Conservation (phyloP, 2,888 invertebrate species). For the Micropterix aruncella region DNA sequence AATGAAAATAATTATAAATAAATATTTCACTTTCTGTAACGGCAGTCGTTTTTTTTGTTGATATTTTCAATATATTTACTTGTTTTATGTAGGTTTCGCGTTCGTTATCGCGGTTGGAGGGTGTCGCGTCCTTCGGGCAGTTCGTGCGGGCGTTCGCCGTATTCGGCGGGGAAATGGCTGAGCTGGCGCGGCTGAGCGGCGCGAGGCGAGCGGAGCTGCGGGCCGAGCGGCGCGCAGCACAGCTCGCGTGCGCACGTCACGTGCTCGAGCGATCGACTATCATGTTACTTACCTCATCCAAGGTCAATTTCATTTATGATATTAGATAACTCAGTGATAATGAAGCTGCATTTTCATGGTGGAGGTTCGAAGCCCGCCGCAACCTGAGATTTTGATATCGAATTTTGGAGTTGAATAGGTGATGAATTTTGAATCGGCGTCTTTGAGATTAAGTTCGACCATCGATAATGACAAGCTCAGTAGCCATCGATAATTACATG, state of each 20-base stretch:
- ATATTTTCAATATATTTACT: too few species aligned
- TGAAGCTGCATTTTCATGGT: slow-evolving; percentile 10
- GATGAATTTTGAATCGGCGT: too few species aligned
- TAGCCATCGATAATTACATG: too few species aligned
- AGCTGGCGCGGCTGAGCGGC: slow-evolving; percentile 86
- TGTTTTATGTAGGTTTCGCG: slow-evolving; percentile 61
- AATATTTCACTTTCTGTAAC: too few species aligned
- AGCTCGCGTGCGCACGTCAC: slow-evolving; percentile 92
- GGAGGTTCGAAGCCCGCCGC: too few species aligned
- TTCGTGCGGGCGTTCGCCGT: slow-evolving; percentile 98
- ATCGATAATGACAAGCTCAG: too few species aligned
- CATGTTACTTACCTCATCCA: slow-evolving; percentile 93
- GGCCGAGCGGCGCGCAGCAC: slow-evolving; percentile 87
- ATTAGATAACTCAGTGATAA: slow-evolving; percentile 6
- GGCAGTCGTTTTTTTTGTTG: too few species aligned
- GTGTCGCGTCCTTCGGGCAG: slow-evolving; percentile 86
- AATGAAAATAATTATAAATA: too few species aligned
- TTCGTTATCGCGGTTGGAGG: slow-evolving; percentile 71
- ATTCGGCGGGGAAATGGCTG: slow-evolving; percentile 98
- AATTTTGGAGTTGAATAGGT: too few species aligned
- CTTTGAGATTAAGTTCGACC: too few species aligned
- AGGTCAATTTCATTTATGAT: slow-evolving; percentile 39
- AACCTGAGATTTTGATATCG: too few species aligned
- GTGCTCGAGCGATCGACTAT: slow-evolving; percentile 92
- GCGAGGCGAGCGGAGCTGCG: slow-evolving; percentile 71